Base-by-base conservation (phyloP, 2,888 invertebrate genomes). In the Melanotus villosus region DNA sequence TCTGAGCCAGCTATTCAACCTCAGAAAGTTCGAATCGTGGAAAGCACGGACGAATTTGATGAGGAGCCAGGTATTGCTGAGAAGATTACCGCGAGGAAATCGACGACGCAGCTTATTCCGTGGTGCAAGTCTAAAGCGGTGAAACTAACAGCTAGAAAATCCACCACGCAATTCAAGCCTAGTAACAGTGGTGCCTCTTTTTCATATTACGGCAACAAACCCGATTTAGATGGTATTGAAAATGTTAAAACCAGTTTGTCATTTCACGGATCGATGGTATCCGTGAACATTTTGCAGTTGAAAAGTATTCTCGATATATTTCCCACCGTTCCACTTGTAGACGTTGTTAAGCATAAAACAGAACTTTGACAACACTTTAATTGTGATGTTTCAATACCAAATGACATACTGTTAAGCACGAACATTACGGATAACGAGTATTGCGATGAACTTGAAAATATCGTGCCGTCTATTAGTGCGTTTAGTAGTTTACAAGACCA, bases 231-330 rank as follows among this genome's bases (percentile, higher is more conserved):
- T 0, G 82, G 86, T 0, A 79, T 86, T 59, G 82, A 85, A 45
- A 78, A 80, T 0, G 82, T 85, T 5, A 84, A 90, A 0, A 87
- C 89, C 0, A 83, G 85, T 0, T 87, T 90, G 83, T 85, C 88
- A 0, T 84, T 89, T 56, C 86, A 85, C 30, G 88, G 88, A n/a
- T 85, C 84, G 10, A 80, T 83, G 68, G 84, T 89, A 78, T 83
- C 83, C 63, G 84, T 87, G 68, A 86, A 86, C 7, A 84, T 89
- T 50, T 82, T 85, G 9, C 87, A 88, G 63, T 81, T 90, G 36
- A 85, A 85, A 32, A 86, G 86, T 64, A 80, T 89, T 4, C 82
- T 89, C 9, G 85, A 89, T 57, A 85, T 90, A 45, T 82, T 88
- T 65, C 87, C 89, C 0, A 77, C 74, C 65, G 86, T 90, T 9